Percentiles rank a stretch among this genome's conserved stretches.
phyloP scores from a whole-genome alignment of 2,797 vertebrate species.

The Kryptolebias ocellatus region DNA sequence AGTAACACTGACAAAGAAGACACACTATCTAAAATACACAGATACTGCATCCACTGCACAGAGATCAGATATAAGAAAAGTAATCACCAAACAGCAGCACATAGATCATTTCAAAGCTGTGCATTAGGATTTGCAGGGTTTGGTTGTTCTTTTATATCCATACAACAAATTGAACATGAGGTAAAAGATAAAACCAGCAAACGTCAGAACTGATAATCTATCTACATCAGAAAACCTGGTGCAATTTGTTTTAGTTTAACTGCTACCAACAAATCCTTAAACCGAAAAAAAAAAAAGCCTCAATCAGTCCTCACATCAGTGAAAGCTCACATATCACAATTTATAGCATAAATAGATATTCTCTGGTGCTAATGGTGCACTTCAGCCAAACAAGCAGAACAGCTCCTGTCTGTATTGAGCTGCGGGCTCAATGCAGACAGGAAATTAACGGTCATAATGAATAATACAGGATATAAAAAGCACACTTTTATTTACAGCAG shows the following conservation, averaged over 20 bases:
- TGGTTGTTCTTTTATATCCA: background rate
- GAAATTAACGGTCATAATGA: background rate
- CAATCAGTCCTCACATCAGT: background rate
- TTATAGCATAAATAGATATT: background rate
- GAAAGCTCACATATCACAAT: conserved; percentile 2
- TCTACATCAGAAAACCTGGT: no score
- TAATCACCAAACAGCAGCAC: background rate
- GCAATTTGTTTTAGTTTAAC: no score
- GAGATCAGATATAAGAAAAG: background rate
- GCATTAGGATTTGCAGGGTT: background rate
- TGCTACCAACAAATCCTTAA: background rate
- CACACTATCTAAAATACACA: background rate
- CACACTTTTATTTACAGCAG: no score
- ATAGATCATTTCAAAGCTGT: background rate
- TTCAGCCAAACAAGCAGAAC: conserved; percentile 15
- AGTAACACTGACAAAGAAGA: background rate
- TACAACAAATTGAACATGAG: background rate
- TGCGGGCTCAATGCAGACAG: background rate
- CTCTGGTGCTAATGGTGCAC: conserved; percentile 14
- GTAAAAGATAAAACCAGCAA: background rate
- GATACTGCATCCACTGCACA: background rate
- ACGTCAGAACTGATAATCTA: background rate
- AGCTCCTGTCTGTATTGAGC: background rate
- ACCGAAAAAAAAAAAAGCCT: background rate
- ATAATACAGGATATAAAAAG: no score